Conservation (phyloP, 2,888 invertebrate genomes). For the Hirtodrosophila duncani region DNA sequence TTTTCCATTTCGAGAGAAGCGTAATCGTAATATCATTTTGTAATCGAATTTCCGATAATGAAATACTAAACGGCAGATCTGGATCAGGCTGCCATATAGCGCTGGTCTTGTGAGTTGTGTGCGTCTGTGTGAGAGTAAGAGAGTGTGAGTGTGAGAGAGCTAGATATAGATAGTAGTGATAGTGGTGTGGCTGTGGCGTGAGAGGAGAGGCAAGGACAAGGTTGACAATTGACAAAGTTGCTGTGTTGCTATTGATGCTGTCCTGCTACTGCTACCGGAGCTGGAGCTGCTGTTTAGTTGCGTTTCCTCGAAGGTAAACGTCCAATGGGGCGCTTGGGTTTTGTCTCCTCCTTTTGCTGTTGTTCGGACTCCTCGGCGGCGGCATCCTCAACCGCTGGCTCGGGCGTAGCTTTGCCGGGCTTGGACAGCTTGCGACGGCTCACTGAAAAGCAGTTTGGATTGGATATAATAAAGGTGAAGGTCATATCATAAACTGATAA, state of each 20-base stretch:
- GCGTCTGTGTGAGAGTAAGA: not conserved
- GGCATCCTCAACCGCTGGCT: conserved; percentile 58
- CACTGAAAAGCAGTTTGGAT: conserved; percentile 43
- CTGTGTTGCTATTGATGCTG: not conserved
- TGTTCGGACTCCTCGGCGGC: conserved; percentile 72
- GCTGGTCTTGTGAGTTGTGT: conserved; percentile 55
- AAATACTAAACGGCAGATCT: conserved; percentile 65
- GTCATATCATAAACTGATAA: too few relatives aligned
- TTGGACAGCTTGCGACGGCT: conserved; percentile 73
- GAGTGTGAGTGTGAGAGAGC: not conserved
- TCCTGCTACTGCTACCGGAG: too few relatives aligned
- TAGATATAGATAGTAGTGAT: too few relatives aligned
- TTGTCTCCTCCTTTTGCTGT: conserved; percentile 72
- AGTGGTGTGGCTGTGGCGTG: not conserved
- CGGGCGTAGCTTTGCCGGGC: conserved; percentile 63
- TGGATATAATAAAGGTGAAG: not conserved
- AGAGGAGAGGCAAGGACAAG: not conserved
- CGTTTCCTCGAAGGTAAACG: conserved; percentile 76
- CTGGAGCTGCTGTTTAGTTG: conserved; percentile 51
- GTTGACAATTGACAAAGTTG: too few relatives aligned
- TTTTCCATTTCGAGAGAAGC: too few relatives aligned
- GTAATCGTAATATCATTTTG: too few relatives aligned
- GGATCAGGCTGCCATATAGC: conserved; percentile 61
- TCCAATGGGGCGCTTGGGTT: conserved; percentile 72
- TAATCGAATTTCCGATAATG: too few relatives aligned